A percentile compares a stretch with the other conserved stretches of the same genome.
Conservation (phyloP, 2,888 invertebrate genomes). For the Euphydryas editha region DNA sequence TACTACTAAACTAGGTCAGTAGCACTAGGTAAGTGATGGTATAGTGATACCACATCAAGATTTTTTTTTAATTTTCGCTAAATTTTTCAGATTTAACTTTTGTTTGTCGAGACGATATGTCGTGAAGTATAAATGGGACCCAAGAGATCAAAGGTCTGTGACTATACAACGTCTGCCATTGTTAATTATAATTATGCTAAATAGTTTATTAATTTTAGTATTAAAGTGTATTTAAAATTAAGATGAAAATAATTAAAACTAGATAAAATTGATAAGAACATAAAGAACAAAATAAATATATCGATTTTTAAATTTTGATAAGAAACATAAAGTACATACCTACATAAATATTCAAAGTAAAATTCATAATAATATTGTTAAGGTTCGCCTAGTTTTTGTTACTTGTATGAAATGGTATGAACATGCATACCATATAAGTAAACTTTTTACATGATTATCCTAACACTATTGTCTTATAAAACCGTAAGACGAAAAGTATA, state of each 20-base stretch:
- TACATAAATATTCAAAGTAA: not conserved
- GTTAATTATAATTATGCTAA: not conserved
- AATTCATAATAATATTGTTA: not conserved
- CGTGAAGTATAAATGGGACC: not conserved
- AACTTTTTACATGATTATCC: not conserved
- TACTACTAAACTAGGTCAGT: no score
- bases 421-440: not conserved
- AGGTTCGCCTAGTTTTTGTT: not conserved
- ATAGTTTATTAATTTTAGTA: not conserved
- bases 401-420: not conserved
- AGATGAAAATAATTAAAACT: not conserved
- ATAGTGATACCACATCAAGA: no score
- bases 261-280: no score
- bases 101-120: not conserved
- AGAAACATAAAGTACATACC: not conserved
- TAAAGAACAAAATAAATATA: not conserved
- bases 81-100: no score
- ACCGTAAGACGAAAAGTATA: not conserved
- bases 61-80: no score
- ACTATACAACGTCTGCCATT: not conserved
- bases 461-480: not conserved
- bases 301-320: not conserved
- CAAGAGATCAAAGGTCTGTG: not conserved
- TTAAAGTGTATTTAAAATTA: not conserved
- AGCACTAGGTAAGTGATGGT: no score